Evolutionary conservation across 2,113 vertebrate species (phyloP), one percentile per base, ranked within the genome.

Genomic region (Eira barbara): DNA sequence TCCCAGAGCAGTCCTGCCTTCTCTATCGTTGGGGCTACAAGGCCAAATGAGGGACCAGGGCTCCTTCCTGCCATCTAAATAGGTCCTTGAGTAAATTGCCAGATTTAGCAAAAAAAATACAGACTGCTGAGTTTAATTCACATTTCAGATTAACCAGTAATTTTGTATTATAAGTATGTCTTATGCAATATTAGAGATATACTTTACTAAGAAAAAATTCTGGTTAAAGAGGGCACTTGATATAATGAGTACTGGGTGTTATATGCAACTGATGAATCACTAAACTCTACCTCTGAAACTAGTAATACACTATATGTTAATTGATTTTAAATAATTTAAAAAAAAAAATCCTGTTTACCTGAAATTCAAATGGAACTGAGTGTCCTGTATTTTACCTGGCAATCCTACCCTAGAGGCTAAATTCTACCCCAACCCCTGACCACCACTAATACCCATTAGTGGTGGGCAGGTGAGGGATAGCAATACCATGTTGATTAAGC

Each of bases 71-170:
- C 12, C 57, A 31, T 27, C 17, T 73, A 36, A 49, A 18, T 47
- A 47, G 6, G 9, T 18, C 23, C n/a, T 25, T 20, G 25, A 47
- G 42, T 8, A 31, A n/a, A 20, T 31, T 94, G 1, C 45, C 63
- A 74, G 29, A 31, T 74, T 74, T 78, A 78, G 17, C 18, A 82
- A 84, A 83, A 36, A 85, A 82, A 97, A 87, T 23, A n/a, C 34
- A 91, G 27, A 9, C 6, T 89, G 0, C 9, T 27, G 15, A 23
- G 2, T 52, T 76, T 88, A 42, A 81, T 71, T 10, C 69, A n/a
- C 65, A 47, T 47, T 88, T 93, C 69, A 85, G 57, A 83, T 29
- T 52, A 86, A n/a, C 27, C 42, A 61, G 52, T 63, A 42, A 80
- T 69, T 63, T n/a, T 82, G 61, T 74, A 83, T 39, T 69, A 27